phyloP scores from a whole-genome alignment of 2,113 vertebrate genomes.

The Ophthalmolycus amberensis region DNA sequence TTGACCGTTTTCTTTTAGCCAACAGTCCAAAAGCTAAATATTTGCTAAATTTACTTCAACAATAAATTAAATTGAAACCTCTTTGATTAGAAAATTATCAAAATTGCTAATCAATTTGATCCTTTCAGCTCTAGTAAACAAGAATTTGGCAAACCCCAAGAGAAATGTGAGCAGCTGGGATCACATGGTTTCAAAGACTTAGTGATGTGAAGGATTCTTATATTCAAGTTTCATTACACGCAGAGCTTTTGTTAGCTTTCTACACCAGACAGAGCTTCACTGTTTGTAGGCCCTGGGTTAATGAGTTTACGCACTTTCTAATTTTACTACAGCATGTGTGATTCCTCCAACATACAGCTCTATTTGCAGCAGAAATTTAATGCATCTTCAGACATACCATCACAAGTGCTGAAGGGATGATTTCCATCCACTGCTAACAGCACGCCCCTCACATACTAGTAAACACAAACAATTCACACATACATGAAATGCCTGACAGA shows the following conservation, averaged over 20 bases:
- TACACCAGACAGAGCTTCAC: constrained; percentile 31
- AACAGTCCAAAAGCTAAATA: neutral
- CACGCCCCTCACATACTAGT: constrained; percentile 25
- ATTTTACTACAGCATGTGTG: constrained; percentile 58
- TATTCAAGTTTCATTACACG: constrained; percentile 13
- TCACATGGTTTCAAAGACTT: neutral
- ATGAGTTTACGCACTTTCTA: constrained; percentile 57
- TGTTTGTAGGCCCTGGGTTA: constrained; percentile 29
- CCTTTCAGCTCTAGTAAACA: neutral
- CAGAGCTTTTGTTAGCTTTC: constrained; percentile 18
- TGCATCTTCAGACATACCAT: constrained; percentile 65
- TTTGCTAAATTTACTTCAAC: neutral
- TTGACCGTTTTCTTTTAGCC: neutral
- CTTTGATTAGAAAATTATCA: neutral
- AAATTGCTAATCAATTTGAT: neutral
- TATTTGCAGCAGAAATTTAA: constrained; percentile 57
- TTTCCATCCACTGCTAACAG: constrained; percentile 60
- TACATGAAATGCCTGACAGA: constrained; percentile 46
- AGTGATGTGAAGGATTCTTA: neutral
- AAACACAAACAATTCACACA: constrained; percentile 42
- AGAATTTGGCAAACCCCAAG: neutral
- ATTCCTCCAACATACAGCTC: constrained; percentile 56
- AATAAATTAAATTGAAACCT: neutral
- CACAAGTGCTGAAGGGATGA: constrained; percentile 66
- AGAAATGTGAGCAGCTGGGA: neutral